Evolutionary conservation across 2,113 vertebrate species (phyloP), one percentile per base, ranked within the genome.

Genomic region (Nothocercus nigrocapillus): DNA sequence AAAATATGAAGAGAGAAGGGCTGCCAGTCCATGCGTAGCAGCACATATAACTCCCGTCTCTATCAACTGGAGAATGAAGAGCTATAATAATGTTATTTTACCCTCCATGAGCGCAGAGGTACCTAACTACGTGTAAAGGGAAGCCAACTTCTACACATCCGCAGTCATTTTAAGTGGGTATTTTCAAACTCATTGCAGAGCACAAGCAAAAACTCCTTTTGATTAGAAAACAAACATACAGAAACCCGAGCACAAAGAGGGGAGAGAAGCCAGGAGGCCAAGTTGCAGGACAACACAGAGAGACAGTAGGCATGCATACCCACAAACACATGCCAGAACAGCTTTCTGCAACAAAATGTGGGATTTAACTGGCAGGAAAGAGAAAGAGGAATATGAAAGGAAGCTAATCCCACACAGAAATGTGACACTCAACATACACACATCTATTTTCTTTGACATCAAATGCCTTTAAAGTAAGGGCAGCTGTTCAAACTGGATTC

Each of bases 401-500:
- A 77, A 51, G 36, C 20, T 7, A 45, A 74, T 36, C n/a, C 34
- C 85, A 88, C 79, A 70, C 24, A 20, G 79, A 73, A 22, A 70
- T 0, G 0, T 70, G 76, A 64, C 68, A 85, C 3, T 0, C 12
- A 32, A 51, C 64, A 75, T 28, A 18, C 11, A 59, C 3, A 3
- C 1, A 45, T 25, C n/a, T 70, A 7, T 78, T 75, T 81, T 36
- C 45, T 81, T 53, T 10, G 28, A 64, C 25, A 72, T 7, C 32
- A 30, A 40, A 14, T 32, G 36, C 28, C 44, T 74, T 67, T 34
- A 18, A 67, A 85, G 67, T 28, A 62, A 80, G 54, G 67, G 28
- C 13, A 77, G 66, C 4, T 22, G 11, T 21, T 38, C 53, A 40
- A 66, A 73, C 7, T 28, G 40, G 24, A 77, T 79, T 54, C 62